These are phyloP conservation scores for Suricata suricatta DNA, from an alignment of 2,113 vertebrate genomes.

Conservation along the genomic window DNA sequence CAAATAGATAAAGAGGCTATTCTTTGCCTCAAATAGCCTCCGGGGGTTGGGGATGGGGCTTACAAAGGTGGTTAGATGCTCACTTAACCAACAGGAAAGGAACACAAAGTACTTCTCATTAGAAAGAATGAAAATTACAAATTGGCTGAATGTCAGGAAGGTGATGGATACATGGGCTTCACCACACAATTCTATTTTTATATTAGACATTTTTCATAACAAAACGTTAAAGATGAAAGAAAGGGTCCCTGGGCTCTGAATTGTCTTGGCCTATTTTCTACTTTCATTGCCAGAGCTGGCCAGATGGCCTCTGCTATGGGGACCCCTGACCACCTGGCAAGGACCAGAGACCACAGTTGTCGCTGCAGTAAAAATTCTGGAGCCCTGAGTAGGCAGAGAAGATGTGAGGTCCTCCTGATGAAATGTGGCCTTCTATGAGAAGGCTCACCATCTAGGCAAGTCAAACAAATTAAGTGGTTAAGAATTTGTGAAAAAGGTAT, in stretches of 20 bases:
- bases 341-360: not conserved
- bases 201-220: not conserved
- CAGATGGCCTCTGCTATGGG: not conserved
- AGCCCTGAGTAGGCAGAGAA: not conserved
- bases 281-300: not conserved
- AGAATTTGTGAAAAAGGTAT: not conserved
- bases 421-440: not conserved
- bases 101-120: not conserved
- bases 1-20: not conserved
- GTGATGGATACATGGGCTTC: not conserved
- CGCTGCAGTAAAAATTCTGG: not conserved
- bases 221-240: not conserved
- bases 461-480: not conserved
- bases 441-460: not conserved
- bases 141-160: not conserved
- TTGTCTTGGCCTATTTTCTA: not conserved
- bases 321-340: not conserved
- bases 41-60: not conserved
- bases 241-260: not conserved
- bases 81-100: not conserved
- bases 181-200: not conserved
- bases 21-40: slow-evolving; percentile 11
- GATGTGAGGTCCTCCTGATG: not conserved
- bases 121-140: not conserved
- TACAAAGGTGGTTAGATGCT: not conserved